phyloP scores from a whole-genome alignment of 2,888 invertebrate genomes.

The Andrena trimmerana region DNA sequence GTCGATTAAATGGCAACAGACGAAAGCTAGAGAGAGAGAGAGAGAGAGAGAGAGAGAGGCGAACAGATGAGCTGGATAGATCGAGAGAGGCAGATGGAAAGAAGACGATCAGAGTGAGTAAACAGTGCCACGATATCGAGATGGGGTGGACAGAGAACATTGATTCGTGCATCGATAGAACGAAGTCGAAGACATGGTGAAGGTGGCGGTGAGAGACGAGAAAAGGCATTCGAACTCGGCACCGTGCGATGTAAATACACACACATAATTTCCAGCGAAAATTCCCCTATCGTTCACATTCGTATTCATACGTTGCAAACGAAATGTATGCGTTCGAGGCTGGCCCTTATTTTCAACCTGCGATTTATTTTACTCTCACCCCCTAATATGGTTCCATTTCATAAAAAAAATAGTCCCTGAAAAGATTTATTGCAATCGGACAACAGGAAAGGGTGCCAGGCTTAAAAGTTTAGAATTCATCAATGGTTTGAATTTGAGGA shows the following conservation, averaged over 20 bases:
- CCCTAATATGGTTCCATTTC: too few species aligned
- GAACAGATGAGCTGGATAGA: conserved; percentile 38
- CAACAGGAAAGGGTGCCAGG: too few species aligned
- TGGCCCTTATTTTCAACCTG: too few species aligned
- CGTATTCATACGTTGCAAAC: conserved; percentile 51
- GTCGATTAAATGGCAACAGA: conserved; percentile 17
- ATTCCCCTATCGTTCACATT: conserved; percentile 42
- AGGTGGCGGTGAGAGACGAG: conserved; percentile 25
- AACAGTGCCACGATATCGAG: conserved; percentile 32
- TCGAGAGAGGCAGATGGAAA: conserved; percentile 1
- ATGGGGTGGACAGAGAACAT: conserved; percentile 63
- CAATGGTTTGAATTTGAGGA: too few species aligned
- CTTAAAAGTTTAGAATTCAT: too few species aligned
- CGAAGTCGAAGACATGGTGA: conserved; percentile 41
- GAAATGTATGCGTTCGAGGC: conserved; percentile 16
- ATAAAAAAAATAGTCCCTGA: too few species aligned
- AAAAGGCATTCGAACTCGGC: conserved; percentile 39
- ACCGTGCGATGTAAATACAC: conserved; percentile 37
- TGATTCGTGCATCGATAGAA: conserved; percentile 73
- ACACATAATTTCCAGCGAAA: conserved; percentile 34
- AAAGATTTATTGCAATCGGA: too few species aligned
- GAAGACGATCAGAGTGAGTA: not conserved
- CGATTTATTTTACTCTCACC: too few species aligned
- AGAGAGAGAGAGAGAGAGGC: conserved; percentile 12
- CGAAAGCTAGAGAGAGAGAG: conserved; percentile 1